Evolutionary conservation across 2,797 vertebrate species (phyloP), one percentile per base, ranked within the genome.

Genomic region (Pangasius larnaudii): DNA sequence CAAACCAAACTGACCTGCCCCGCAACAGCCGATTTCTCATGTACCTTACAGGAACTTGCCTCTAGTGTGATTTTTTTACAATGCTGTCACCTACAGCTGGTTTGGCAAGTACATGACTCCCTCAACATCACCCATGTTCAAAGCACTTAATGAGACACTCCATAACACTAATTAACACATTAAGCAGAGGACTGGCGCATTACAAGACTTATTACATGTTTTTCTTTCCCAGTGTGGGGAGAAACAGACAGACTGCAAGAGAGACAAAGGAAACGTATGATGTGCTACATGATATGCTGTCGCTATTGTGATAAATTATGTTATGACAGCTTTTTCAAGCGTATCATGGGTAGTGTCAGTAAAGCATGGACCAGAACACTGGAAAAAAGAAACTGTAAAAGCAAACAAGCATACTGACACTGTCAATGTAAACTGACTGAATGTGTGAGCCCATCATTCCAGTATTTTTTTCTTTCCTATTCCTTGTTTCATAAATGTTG

Each of bases 301-400:
- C 3, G 16, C 80, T 82, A 46, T 63, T 63, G 27, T 65, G 80
- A 82, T 63, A n/a, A 63, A 82, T 63, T 46, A 46, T 63, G 27
- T 65, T 49, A 65, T 51, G 59, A 22, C 42, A 49, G 59, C 59
- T 65, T 83, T 65, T 81, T 5, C 1, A 27, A 27, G 58, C 14
- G 0, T n/a, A 79, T 65, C 59, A 83, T 19, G 42, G 16, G 8
- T 30, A 83, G 27, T 4, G 36, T 63, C 6, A 16, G 33, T 82
- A 79, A 58, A 46, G 58, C 14, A 82, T 27, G 13, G 80, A 82
- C 19, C 80, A n/a, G 58, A 27, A 30, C 36, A 27, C 18, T 9
- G 8, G 9, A 24, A 58, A 79, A 79, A 79, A 79, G 30, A 79
- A 79, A 58, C 30, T 24, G 30, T 14, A 80, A 39, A 59, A 27